phyloP scores from a whole-genome alignment of 1,140 invertebrate genomes.

The Cydia fagiglandana region DNA sequence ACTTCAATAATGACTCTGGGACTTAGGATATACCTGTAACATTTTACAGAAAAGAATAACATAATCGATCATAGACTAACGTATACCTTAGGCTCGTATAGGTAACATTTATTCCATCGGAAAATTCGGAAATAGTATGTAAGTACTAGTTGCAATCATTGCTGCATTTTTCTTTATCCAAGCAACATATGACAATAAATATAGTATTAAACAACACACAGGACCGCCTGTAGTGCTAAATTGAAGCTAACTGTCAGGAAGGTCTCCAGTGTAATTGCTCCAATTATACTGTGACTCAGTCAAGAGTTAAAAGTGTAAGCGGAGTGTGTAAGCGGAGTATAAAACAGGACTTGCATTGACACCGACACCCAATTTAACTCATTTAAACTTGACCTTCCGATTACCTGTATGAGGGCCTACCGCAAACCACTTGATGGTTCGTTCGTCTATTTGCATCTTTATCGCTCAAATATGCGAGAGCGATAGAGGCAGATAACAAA shows the following conservation, averaged over 20 bases:
- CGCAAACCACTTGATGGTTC: no score
- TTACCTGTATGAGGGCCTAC: not conserved
- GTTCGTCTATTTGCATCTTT: no score
- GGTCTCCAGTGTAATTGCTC: constrained; percentile 4
- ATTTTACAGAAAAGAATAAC: no score
- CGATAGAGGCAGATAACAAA: no score
- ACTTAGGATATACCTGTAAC: no score
- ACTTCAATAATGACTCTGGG: no score
- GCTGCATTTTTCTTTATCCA: not conserved
- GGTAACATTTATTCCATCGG: no score
- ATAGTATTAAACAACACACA: not conserved
- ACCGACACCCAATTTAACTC: not conserved
- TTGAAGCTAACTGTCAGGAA: constrained; percentile 7
- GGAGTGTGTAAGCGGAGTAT: not conserved
- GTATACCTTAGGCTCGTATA: no score
- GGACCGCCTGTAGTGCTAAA: not conserved
- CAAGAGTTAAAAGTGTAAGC: not conserved
- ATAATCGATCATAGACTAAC: no score
- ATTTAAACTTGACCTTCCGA: not conserved
- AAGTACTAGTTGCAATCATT: no score
- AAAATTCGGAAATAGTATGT: no score
- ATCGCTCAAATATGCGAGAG: no score
- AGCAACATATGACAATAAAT: not conserved
- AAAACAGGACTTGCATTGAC: not conserved
- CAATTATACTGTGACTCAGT: constrained; percentile 8